Percentiles rank a stretch among this genome's conserved stretches.
Conservation (phyloP, 2,113 vertebrate genomes). For the Eidolon helvum region DNA sequence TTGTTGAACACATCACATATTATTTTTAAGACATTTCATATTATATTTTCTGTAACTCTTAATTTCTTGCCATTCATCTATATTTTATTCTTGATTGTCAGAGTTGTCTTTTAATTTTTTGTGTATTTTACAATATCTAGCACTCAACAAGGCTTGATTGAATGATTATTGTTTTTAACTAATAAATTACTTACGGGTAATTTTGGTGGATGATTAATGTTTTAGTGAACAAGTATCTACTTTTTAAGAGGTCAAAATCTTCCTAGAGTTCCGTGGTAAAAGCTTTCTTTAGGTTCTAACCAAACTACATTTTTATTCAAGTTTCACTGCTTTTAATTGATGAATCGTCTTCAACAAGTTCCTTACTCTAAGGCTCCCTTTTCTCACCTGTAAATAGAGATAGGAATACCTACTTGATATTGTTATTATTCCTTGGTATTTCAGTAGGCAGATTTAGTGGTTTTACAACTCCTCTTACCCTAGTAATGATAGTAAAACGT, state of each 20-base stretch:
- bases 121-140: not conserved
- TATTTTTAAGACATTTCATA: not conserved
- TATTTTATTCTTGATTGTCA: not conserved
- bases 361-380: not conserved
- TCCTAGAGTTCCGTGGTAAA: not conserved
- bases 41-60: not conserved
- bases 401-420: not conserved
- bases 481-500: no score
- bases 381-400: not conserved
- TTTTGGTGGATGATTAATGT: not conserved
- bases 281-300: not conserved
- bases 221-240: not conserved
- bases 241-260: not conserved
- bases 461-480: not conserved
- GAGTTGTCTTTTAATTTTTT: not conserved
- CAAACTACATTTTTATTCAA: not conserved
- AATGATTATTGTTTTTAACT: not conserved
- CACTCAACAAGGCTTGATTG: not conserved
- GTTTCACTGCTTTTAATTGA: not conserved
- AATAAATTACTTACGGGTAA: not conserved
- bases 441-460: not conserved
- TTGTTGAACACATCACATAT: not conserved
- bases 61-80: not conserved
- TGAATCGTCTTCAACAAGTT: not conserved
- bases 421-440: not conserved